Conservation (phyloP, 2,797 vertebrate species). For the Amniataba percoides region DNA sequence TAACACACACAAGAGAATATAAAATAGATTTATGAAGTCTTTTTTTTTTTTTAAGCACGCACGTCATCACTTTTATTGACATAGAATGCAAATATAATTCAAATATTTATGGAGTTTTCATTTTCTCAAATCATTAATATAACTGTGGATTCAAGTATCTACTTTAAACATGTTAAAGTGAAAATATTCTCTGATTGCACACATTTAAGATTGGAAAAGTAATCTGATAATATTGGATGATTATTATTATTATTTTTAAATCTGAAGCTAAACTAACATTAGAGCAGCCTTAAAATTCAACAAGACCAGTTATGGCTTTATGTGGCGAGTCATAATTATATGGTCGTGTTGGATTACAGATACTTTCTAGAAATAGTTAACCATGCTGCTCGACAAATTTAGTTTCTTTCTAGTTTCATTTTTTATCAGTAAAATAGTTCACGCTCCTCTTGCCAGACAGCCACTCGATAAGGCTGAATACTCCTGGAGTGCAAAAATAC, state of each 20-base stretch:
- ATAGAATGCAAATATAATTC: slow-evolving; percentile 79
- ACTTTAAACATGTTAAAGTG: slow-evolving; percentile 76
- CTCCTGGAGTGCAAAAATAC: slow-evolving; percentile 85
- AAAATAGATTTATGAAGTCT: slow-evolving; percentile 80
- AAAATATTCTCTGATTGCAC: slow-evolving; percentile 80
- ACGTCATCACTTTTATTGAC: slow-evolving; percentile 71
- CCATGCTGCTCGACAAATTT: slow-evolving; percentile 66
- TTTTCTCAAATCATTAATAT: slow-evolving; percentile 76
- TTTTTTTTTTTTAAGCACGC: slow-evolving; percentile 69
- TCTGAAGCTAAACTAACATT: slow-evolving; percentile 69
- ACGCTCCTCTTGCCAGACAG: slow-evolving; percentile 63
- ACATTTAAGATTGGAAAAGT: slow-evolving; percentile 73
- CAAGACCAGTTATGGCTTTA: slow-evolving; percentile 84
- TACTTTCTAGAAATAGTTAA: slow-evolving; percentile 57
- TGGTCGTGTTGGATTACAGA: slow-evolving; percentile 54
- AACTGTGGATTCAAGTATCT: slow-evolving; percentile 84
- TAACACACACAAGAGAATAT: slow-evolving; percentile 80
- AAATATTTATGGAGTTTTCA: slow-evolving; percentile 73
- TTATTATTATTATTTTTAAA: slow-evolving; percentile 44
- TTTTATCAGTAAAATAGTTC: slow-evolving; percentile 62
- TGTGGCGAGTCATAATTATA: slow-evolving; percentile 63
- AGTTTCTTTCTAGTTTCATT: slow-evolving; percentile 54
- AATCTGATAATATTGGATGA: slow-evolving; percentile 60
- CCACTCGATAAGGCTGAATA: slow-evolving; percentile 71
- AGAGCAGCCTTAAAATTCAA: slow-evolving; percentile 69